Evolutionary conservation across 2,888 invertebrate genomes (phyloP), one percentile per base, ranked within the genome.

Genomic region (Coenonympha glycerion): DNA sequence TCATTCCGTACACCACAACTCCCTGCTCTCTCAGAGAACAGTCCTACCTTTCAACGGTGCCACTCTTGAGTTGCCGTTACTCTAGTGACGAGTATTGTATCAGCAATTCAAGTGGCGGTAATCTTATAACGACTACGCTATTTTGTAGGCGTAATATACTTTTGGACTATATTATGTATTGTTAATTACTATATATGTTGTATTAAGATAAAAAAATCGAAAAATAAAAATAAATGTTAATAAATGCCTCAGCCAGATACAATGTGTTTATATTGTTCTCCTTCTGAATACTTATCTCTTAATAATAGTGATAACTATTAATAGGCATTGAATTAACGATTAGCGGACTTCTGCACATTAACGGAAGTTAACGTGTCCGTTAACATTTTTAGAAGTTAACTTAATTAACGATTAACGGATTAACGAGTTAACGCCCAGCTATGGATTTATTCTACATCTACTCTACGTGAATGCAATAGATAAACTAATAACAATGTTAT

Each of bases 111-210:
- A 77, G 73, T 79, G 86, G 79, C 84, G 80, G 79, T 85, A 83
- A 85, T 83, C 86, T 85, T 82, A 84, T 84, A 86, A 85, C 85
- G 82, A 84, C 85, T 86, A 85, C 86, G 85, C 86, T 84, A 82
- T 84, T 87, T 87, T 83, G 86, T 87, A 86, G 84, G 86, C 87
- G 87, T 86, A 84, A 87, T 87, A 87, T 87, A 87, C 86, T 87
- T 87, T 87, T 87, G 84, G 87, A 87, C 85, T 86, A 86, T 87
- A 87, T 86, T 87, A 87, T 83, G 86, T 87, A 86, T 85, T 87
- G 86, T 87, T 87, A 86, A 87, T 86, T 86, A 87, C 86, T 86
- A 87, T 86, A 85, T 88, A 88, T 88, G 86, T 87, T 87, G 86
- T 87, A 87, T 79, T 86, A 85, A 86, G 84, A 83, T 84, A 83